These are phyloP conservation scores for Papilio protenor DNA, from an alignment of 2,888 invertebrate species.

Conservation along the genomic window DNA sequence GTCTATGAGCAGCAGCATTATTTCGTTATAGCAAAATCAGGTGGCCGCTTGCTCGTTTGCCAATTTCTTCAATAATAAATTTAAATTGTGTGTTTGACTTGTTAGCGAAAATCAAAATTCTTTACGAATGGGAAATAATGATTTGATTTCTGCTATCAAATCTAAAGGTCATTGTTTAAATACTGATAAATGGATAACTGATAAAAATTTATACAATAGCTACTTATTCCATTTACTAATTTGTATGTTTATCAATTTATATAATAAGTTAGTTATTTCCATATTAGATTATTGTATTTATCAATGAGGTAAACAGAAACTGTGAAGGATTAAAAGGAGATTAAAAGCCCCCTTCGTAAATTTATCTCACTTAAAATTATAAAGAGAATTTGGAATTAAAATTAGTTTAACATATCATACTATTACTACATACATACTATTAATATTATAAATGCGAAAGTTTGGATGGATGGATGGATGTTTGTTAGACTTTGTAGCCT, in stretches of 20 bases:
- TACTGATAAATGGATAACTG: not conserved
- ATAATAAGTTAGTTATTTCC: not conserved
- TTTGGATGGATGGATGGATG: too few species aligned
- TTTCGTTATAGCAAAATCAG: too few species aligned
- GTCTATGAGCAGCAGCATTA: too few species aligned
- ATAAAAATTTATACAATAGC: not conserved
- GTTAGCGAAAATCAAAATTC: not conserved
- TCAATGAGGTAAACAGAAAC: not conserved
- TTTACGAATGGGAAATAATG: not conserved
- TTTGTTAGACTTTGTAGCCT: too few species aligned
- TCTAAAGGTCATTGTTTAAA: conserved; percentile 5
- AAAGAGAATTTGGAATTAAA: not conserved
- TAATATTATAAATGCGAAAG: too few species aligned
- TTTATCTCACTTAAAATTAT: not conserved
- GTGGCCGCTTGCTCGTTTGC: too few species aligned
- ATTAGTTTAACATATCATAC: too few species aligned
- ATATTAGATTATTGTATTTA: not conserved
- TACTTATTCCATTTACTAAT: not conserved
- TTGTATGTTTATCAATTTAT: not conserved
- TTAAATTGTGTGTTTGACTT: not conserved
- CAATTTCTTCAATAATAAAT: too few species aligned
- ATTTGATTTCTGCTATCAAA: not conserved
- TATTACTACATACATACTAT: too few species aligned
- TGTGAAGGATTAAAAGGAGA: not conserved
- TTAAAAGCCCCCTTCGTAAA: not conserved